Conservation (phyloP, 2,797 vertebrate species). For the Lacerta bilineata region DNA sequence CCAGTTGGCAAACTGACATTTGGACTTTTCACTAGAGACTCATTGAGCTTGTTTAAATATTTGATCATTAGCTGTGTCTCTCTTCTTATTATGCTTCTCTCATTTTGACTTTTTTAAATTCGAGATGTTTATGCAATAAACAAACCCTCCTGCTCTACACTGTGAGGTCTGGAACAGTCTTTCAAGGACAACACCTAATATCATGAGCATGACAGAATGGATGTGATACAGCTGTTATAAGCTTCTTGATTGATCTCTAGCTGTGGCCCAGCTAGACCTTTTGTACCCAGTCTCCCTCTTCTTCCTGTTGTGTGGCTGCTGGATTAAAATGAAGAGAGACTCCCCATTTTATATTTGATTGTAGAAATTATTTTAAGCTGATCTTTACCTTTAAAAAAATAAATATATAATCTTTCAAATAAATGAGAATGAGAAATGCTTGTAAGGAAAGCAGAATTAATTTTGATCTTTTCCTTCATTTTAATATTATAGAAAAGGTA, state of each 20-base stretch:
- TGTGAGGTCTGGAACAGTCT: conserved; percentile 30
- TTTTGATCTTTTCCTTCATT: neutral
- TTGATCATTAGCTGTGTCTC: conserved; percentile 42
- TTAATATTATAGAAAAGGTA: neutral
- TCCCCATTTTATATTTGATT: neutral
- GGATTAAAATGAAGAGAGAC: conserved; percentile 18
- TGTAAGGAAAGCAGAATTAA: neutral
- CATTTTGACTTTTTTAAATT: conserved; percentile 27
- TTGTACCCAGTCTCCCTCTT: neutral
- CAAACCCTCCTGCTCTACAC: conserved; percentile 23
- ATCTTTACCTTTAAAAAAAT: neutral
- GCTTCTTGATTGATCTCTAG: neutral
- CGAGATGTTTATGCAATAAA: conserved; percentile 37
- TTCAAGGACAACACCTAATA: conserved; percentile 40
- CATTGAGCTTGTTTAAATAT: conserved; percentile 28
- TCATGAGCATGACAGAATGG: conserved; percentile 3
- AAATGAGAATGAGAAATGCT: neutral
- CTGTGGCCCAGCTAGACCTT: neutral
- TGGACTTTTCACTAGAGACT: conserved; percentile 30
- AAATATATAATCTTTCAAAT: neutral
- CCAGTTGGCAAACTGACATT: conserved; percentile 16
- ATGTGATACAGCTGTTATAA: conserved; percentile 25
- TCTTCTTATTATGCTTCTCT: neutral
- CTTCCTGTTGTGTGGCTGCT: neutral
- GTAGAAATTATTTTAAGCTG: neutral